Evolutionary conservation across 2,113 vertebrate genomes (phyloP).

Genomic region (Amphiprion ocellaris): DNA sequence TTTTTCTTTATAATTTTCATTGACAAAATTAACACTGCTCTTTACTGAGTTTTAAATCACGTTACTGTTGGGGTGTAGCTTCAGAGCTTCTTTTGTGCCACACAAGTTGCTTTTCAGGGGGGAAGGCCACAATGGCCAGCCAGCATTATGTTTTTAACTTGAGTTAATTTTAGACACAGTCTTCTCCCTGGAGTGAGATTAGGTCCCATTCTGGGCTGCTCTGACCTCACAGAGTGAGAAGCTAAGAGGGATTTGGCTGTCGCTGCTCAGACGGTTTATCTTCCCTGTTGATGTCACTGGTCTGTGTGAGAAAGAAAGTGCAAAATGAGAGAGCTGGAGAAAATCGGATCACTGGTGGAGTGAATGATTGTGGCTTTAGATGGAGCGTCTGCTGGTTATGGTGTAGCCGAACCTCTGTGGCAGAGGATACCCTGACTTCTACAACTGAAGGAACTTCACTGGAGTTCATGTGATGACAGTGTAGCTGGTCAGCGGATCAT

Average conservation of each 20-base stretch:
- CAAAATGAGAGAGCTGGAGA: constrained; percentile 3
- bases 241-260: constrained; percentile 82
- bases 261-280: constrained; percentile 79
- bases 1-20: background rate
- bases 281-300: constrained; percentile 64
- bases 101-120: constrained; percentile 24
- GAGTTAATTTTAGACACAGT: constrained; percentile 79
- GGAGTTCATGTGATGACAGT: constrained; percentile 12
- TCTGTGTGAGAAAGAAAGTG: constrained; percentile 35
- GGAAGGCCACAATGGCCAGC: constrained; percentile 25
- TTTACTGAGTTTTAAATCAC: background rate
- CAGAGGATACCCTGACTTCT: constrained; percentile 1
- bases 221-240: constrained; percentile 77
- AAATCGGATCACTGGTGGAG: constrained; percentile 13
- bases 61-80: background rate
- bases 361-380: constrained; percentile 41
- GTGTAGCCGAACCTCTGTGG: background rate
- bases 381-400: constrained; percentile 8
- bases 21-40: no score
- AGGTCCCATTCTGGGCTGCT: constrained; percentile 74
- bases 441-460: constrained; percentile 3
- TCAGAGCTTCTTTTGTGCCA: constrained; percentile 10
- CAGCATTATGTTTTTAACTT: constrained; percentile 67
- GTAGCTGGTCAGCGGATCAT: constrained; percentile 60
- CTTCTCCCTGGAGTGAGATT: constrained; percentile 76